These are phyloP conservation scores for Heliconius hortense DNA, from an alignment of 2,888 invertebrate genomes.

Conservation along the genomic window DNA sequence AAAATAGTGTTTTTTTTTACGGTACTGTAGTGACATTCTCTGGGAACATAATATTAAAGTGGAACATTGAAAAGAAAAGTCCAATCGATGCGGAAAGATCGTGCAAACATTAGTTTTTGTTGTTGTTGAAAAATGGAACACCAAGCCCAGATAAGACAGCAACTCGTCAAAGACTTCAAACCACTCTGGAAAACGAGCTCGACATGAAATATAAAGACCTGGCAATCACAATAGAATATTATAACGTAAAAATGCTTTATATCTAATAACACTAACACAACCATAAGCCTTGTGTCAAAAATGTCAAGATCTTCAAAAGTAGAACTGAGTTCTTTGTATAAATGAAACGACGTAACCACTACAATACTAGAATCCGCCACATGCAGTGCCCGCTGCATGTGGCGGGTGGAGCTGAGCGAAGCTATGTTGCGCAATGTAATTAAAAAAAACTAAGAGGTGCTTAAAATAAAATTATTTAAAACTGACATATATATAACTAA, in stretches of 20 bases:
- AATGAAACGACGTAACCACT: neutral
- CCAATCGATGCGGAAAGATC: constrained; percentile 9
- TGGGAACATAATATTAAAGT: neutral
- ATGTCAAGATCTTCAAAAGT: constrained; percentile 26
- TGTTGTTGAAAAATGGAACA: constrained; percentile 12
- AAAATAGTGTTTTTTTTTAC: neutral
- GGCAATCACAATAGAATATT: constrained; percentile 23
- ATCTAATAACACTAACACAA: constrained; percentile 22
- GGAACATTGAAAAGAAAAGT: neutral
- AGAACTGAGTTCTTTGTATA: constrained; percentile 18
- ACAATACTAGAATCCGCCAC: too few relatives aligned
- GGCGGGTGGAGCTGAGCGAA: too few relatives aligned
- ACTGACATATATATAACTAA: too few relatives aligned
- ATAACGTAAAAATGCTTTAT: constrained; percentile 23
- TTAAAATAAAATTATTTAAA: too few relatives aligned
- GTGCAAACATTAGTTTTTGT: constrained; percentile 10
- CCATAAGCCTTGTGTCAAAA: constrained; percentile 26
- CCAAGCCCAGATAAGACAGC: constrained; percentile 9
- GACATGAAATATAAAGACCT: constrained; percentile 21
- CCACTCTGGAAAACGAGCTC: constrained; percentile 16
- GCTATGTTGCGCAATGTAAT: too few relatives aligned
- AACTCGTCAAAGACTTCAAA: constrained; percentile 18
- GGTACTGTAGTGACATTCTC: neutral
- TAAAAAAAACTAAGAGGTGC: too few relatives aligned
- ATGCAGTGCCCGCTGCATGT: too few relatives aligned